Conservation (phyloP, 2,113 vertebrate species). For the Eidolon helvum region DNA sequence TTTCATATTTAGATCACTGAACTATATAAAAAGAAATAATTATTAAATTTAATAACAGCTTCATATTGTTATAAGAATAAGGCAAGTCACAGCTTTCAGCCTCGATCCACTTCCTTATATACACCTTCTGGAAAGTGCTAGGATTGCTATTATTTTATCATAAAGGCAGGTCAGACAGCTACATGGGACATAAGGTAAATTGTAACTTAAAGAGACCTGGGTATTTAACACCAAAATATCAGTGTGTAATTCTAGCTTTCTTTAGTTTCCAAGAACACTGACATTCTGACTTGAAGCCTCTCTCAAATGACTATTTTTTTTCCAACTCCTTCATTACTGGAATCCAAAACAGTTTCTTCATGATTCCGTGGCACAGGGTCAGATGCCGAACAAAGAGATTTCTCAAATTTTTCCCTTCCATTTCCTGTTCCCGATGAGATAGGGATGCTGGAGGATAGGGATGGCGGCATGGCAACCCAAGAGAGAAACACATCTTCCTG, state of each 20-base stretch:
- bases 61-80: neutral
- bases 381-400: neutral
- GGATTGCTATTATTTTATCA: neutral
- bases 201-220: neutral
- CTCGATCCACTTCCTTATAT: neutral
- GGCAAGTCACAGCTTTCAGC: neutral
- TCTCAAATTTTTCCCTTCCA: neutral
- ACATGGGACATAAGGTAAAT: neutral
- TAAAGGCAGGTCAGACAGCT: neutral
- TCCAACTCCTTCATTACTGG: neutral
- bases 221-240: neutral
- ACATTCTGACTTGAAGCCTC: neutral
- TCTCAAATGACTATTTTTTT: neutral
- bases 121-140: neutral
- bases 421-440: neutral
- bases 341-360: neutral
- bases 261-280: neutral
- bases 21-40: neutral
- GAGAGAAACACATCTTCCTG: neutral
- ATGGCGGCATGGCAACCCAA: neutral
- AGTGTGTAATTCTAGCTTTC: neutral
- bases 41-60: conserved; percentile 1
- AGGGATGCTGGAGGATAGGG: neutral
- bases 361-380: neutral
- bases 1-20: neutral